Evolutionary conservation across 2,888 invertebrate genomes (phyloP).

Genomic region (Syrista parreyssii): DNA sequence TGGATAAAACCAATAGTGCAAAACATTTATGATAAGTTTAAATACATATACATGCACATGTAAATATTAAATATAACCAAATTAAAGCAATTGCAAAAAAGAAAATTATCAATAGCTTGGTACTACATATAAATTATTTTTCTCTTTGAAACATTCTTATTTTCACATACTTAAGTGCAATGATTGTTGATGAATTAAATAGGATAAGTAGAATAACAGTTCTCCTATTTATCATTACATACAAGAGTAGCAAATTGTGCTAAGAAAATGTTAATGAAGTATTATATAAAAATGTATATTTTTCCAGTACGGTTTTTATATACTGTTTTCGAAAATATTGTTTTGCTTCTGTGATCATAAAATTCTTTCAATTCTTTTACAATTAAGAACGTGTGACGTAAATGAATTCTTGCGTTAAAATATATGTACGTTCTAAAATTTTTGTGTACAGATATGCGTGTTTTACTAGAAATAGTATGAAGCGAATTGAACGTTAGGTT

Average conservation of each 20-base stretch:
- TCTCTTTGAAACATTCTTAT: background rate
- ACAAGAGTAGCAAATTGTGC: background rate
- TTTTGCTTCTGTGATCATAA: background rate
- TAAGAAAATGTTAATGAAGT: background rate
- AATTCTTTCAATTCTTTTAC: conserved; percentile 13
- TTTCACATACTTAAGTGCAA: background rate
- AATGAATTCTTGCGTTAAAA: conserved; percentile 43
- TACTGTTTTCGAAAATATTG: background rate
- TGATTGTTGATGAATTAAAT: background rate
- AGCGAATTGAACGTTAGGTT: background rate
- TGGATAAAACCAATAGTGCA: background rate
- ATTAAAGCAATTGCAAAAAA: background rate
- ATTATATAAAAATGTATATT: background rate
- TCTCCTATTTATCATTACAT: background rate
- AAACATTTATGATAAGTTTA: background rate
- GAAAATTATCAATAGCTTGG: background rate
- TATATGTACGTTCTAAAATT: conserved; percentile 31
- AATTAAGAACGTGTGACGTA: conserved; percentile 34
- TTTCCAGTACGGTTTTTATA: background rate
- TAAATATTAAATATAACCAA: background rate
- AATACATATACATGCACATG: background rate
- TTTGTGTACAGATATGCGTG: background rate
- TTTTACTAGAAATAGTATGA: background rate
- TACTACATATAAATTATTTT: background rate
- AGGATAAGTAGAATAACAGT: background rate